Conservation (phyloP, 2,797 vertebrate genomes). For the Pristis pectinata region DNA sequence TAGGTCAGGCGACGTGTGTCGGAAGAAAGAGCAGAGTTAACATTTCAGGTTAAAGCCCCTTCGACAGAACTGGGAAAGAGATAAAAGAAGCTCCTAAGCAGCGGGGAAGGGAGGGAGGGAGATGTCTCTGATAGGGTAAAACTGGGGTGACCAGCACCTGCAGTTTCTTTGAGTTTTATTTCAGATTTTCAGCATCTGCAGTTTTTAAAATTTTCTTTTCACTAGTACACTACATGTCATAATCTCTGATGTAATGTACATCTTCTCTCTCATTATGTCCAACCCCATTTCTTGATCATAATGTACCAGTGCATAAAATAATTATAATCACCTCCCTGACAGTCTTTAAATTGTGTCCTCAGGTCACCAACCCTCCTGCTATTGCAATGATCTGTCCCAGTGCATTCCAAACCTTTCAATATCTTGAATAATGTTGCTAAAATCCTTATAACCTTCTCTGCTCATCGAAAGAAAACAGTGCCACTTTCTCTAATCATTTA, state of each 20-base stretch:
- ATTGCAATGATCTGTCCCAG: neutral
- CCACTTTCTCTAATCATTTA: neutral
- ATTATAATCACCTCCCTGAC: neutral
- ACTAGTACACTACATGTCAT: neutral
- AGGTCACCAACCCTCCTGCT: neutral
- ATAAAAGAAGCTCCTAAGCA: too few species aligned
- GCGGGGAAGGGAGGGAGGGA: too few species aligned
- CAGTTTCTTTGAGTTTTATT: too few species aligned
- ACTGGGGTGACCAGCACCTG: too few species aligned
- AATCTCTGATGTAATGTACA: neutral
- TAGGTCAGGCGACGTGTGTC: too few species aligned
- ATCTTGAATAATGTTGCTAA: neutral
- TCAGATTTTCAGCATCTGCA: too few species aligned
- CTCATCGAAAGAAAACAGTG: neutral
- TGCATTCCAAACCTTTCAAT: neutral
- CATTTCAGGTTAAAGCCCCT: too few species aligned
- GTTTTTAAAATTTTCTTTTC: too few species aligned
- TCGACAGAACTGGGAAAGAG: too few species aligned
- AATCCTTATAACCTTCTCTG: neutral
- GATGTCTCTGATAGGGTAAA: too few species aligned
- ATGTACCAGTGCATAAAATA: neutral
- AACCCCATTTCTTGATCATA: neutral
- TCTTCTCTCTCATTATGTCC: neutral
- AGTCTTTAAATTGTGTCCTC: neutral
- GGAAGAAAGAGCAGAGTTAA: too few species aligned